Conservation (phyloP, 2,888 invertebrate species). For the Drosophila testacea region DNA sequence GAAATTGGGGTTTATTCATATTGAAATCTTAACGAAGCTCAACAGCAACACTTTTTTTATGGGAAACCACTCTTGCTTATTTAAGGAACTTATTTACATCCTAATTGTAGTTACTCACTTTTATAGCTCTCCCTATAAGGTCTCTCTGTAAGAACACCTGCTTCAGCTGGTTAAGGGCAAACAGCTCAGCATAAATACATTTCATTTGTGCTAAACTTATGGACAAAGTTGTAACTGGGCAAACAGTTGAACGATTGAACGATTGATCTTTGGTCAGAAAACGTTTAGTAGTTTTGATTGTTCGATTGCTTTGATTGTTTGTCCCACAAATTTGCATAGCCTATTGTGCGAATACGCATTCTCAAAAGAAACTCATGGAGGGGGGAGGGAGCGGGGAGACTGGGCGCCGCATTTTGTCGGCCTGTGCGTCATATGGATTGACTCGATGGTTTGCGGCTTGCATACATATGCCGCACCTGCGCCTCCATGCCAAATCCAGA, state of each 20-base stretch:
- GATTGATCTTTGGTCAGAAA: conserved; percentile 73
- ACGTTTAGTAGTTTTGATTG: conserved; percentile 60
- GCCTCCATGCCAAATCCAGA: conserved; percentile 76
- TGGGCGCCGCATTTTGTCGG: conserved; percentile 45
- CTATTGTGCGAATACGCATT: conserved; percentile 64
- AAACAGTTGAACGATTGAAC: conserved; percentile 24
- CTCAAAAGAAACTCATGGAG: conserved; percentile 1
- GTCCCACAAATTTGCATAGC: conserved; percentile 71
- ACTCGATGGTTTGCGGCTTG: conserved; percentile 52
- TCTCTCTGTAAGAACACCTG: conserved; percentile 9
- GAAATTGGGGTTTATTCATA: too few species aligned
- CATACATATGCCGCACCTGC: conserved; percentile 81
- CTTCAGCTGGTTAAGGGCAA: conserved; percentile 17
- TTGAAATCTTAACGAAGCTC: too few species aligned
- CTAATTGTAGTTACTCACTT: conserved; percentile 7
- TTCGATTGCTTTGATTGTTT: conserved; percentile 62
- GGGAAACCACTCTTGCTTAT: too few species aligned
- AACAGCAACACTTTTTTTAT: too few species aligned
- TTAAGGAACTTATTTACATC: background rate
- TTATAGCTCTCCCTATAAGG: conserved; percentile 1
- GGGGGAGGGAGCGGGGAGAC: background rate
- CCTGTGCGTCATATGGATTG: conserved; percentile 67
- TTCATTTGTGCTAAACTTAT: conserved; percentile 23
- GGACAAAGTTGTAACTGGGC: conserved; percentile 25
- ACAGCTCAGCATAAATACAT: conserved; percentile 19